phyloP scores from a whole-genome alignment of 2,797 vertebrate species.

The Sparidentex hasta region DNA sequence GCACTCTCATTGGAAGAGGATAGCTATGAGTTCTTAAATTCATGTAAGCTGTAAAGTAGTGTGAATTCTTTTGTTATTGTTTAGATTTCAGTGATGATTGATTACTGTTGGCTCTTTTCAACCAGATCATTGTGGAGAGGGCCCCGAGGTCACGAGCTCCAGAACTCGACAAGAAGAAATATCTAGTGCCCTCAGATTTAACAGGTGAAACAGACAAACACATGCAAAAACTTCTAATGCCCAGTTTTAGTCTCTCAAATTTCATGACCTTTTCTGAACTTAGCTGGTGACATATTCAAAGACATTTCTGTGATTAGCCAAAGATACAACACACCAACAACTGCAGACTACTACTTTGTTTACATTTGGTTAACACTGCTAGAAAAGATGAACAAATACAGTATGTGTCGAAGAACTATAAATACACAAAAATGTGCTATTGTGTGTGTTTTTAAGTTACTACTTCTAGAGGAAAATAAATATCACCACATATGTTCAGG shows the following conservation, averaged over 20 bases:
- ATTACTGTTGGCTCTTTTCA: constrained; percentile 1
- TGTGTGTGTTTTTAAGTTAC: no score
- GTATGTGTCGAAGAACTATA: no score
- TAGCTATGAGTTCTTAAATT: background rate
- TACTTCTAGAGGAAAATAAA: no score
- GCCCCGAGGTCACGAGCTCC: constrained; percentile 85
- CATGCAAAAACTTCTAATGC: background rate
- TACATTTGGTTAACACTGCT: no score
- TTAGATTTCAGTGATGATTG: background rate
- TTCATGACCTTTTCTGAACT: no score
- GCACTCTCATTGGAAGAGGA: background rate
- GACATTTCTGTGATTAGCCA: no score
- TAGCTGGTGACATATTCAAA: no score
- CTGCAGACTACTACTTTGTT: no score
- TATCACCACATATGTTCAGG: no score
- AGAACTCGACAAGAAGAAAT: constrained; percentile 90
- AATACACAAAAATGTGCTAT: no score
- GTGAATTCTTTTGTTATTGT: background rate
- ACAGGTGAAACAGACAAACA: constrained; percentile 79
- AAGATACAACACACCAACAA: no score
- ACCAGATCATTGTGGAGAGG: constrained; percentile 87
- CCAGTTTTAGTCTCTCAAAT: background rate
- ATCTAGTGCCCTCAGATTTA: constrained; percentile 88
- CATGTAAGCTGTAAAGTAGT: background rate
- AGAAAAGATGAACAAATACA: no score